Conservation (phyloP, 2,888 invertebrate genomes). For the Tupiocoris notatus region DNA sequence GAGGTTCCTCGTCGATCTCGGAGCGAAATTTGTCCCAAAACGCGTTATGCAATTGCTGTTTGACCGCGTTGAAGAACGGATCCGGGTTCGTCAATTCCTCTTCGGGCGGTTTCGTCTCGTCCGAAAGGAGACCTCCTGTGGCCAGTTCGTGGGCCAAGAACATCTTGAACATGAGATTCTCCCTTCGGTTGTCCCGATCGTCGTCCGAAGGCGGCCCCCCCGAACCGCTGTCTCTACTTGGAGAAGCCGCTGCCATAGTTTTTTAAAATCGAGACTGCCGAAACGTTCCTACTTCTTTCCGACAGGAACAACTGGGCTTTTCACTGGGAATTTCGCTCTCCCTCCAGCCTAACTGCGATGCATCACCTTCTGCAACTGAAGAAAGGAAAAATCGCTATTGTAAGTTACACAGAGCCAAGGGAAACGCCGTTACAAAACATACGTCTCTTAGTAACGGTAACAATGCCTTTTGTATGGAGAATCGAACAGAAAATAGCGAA, state of each 20-base stretch:
- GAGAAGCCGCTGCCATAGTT: conserved; percentile 22
- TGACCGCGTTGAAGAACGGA: conserved; percentile 62
- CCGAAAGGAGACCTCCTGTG: conserved; percentile 18
- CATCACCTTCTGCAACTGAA: conserved; percentile 16
- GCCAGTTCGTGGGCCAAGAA: conserved; percentile 36
- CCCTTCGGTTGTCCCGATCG: conserved; percentile 9
- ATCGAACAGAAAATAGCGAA: too few relatives aligned
- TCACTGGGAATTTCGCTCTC: neutral
- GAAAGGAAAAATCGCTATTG: neutral
- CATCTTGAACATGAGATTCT: conserved; percentile 31
- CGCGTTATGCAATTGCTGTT: conserved; percentile 86
- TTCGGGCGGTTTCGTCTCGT: conserved; percentile 16
- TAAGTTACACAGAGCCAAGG: neutral
- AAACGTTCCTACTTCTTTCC: neutral
- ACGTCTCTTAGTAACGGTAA: conserved; percentile 10
- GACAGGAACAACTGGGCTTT: neutral
- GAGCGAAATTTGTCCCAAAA: conserved; percentile 86
- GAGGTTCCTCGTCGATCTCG: conserved; percentile 79
- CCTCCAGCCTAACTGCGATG: neutral
- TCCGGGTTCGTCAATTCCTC: conserved; percentile 14
- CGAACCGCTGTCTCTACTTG: conserved; percentile 12
- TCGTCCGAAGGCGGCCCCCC: conserved; percentile 8
- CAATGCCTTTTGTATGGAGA: neutral
- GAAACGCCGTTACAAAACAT: conserved; percentile 6
- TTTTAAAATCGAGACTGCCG: neutral